Evolutionary conservation across 2,113 vertebrate genomes (phyloP).

Genomic region (Callospermophilus lateralis): DNA sequence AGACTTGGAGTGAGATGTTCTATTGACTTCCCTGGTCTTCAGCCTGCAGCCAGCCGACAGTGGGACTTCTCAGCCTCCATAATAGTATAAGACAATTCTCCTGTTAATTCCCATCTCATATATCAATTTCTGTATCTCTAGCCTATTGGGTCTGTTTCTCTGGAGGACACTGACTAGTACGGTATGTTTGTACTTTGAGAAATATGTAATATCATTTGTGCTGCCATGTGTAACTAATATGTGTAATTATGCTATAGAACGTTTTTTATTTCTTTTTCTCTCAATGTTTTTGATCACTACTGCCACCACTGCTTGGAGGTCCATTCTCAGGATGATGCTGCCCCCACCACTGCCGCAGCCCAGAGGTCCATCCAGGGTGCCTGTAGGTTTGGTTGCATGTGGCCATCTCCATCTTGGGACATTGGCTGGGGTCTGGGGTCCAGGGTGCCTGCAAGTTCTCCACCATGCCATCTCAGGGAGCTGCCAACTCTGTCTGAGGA

Average conservation of each 20-base stretch:
- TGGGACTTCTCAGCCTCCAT: neutral
- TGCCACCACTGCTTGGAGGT: too few relatives aligned
- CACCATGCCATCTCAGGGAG: too few relatives aligned
- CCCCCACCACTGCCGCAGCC: too few relatives aligned
- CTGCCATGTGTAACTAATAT: neutral
- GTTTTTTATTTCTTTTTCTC: neutral
- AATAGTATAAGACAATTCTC: neutral
- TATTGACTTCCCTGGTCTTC: neutral
- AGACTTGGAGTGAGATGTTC: neutral
- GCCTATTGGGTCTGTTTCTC: neutral
- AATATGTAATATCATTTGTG: neutral
- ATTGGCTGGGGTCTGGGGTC: too few relatives aligned
- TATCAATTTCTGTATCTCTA: neutral
- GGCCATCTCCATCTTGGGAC: too few relatives aligned
- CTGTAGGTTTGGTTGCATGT: too few relatives aligned
- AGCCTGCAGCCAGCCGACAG: neutral
- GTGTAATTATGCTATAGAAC: too few relatives aligned
- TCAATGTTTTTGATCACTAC: neutral
- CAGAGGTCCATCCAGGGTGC: too few relatives aligned
- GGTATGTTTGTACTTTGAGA: constrained; percentile 17
- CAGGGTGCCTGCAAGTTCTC: too few relatives aligned
- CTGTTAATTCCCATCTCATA: neutral
- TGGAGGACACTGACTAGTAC: neutral
- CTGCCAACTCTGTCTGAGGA: too few relatives aligned
- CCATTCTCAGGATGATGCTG: too few relatives aligned